These are phyloP conservation scores for Pantelozetes paolii DNA, from an alignment of 2,888 invertebrate genomes.

Conservation along the genomic window DNA sequence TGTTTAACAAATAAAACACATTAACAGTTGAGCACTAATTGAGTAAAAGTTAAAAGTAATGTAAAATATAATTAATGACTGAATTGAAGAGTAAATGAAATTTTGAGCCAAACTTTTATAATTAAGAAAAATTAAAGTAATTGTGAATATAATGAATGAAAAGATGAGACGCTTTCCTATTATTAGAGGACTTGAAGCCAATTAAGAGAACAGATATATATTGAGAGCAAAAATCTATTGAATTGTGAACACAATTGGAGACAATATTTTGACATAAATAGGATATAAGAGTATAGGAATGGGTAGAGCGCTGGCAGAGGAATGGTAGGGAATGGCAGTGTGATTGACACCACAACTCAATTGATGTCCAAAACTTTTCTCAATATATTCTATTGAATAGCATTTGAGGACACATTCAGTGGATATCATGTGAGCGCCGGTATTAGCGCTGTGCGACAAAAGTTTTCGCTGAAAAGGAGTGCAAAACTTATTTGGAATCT, in stretches of 20 bases:
- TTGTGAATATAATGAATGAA: not conserved
- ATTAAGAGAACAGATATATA: not conserved
- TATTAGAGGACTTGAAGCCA: slow-evolving; percentile 1
- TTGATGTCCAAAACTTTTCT: slow-evolving; percentile 13
- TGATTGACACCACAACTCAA: slow-evolving; percentile 17
- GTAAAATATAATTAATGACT: not conserved
- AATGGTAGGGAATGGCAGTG: not conserved
- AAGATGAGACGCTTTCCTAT: not conserved
- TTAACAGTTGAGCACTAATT: no score
- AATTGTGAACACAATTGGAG: slow-evolving; percentile 1
- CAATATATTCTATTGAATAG: slow-evolving; percentile 3
- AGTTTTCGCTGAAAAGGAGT: slow-evolving; percentile 6
- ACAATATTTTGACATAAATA: not conserved
- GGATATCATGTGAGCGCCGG: not conserved
- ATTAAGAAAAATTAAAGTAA: not conserved
- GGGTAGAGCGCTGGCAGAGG: no score
- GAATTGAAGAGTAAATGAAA: not conserved
- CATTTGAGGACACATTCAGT: not conserved
- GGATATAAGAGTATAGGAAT: not conserved
- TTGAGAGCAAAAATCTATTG: not conserved
- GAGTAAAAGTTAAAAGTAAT: no score
- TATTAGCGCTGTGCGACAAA: not conserved
- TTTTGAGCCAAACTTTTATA: not conserved
- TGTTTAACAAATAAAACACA: no score
- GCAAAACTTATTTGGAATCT: slow-evolving; percentile 12